Evolutionary conservation across 2,797 vertebrate species (phyloP).

Genomic region (Sebastes flavidus): DNA sequence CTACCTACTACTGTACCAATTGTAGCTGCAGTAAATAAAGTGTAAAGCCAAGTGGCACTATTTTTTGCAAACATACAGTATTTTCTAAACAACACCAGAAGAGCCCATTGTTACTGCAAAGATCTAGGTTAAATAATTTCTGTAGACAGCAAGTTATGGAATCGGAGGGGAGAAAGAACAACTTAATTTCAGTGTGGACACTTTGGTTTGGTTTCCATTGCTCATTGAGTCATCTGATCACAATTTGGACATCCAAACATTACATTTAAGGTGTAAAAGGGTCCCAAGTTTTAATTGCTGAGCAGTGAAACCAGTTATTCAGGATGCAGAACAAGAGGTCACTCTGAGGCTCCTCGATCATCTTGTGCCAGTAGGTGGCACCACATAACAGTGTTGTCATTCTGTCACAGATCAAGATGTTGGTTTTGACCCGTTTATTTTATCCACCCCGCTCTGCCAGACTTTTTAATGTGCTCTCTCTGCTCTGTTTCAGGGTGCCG

Average conservation of each 20-base stretch:
- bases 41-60: not conserved
- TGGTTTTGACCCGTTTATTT: not conserved
- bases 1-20: not conserved
- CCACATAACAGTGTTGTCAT: conserved; percentile 42
- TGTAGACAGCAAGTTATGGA: not conserved
- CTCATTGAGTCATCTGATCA: not conserved
- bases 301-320: not conserved
- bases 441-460: not conserved
- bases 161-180: not conserved
- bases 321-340: not conserved
- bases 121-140: not conserved
- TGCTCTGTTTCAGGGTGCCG: conserved; percentile 85
- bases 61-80: not conserved
- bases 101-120: not conserved
- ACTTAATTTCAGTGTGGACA: not conserved
- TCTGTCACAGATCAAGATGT: not conserved
- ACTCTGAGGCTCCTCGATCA: not conserved
- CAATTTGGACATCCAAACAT: not conserved
- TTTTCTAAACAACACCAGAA: not conserved
- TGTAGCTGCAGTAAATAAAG: not conserved
- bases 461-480: conserved; percentile 5
- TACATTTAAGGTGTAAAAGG: not conserved
- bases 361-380: conserved; percentile 67
- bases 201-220: not conserved
- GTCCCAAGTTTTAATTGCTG: not conserved